These are phyloP conservation scores for Lapara coniferarum DNA, from an alignment of 2,888 invertebrate species.

Conservation along the genomic window DNA sequence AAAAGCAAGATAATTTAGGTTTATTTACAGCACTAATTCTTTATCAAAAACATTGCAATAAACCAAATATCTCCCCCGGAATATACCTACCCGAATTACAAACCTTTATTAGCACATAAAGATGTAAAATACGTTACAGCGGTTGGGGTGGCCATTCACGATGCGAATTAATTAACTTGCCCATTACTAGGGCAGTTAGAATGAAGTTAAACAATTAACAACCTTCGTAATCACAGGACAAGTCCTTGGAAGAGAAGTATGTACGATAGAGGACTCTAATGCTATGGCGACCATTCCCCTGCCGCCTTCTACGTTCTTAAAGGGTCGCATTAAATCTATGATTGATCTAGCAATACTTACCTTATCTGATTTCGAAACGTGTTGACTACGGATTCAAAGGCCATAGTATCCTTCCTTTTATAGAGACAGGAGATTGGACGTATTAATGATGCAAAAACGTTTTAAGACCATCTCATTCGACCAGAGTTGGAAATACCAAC, in stretches of 20 bases:
- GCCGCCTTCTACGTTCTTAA: too few relatives aligned
- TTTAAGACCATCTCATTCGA: too few relatives aligned
- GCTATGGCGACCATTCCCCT: too few relatives aligned
- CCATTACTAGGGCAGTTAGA: neutral
- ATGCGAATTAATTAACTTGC: slow-evolving; percentile 3
- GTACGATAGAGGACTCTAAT: neutral
- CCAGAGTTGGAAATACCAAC: too few relatives aligned
- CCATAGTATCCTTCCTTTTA: too few relatives aligned
- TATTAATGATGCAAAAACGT: too few relatives aligned
- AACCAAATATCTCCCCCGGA: neutral
- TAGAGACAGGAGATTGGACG: too few relatives aligned
- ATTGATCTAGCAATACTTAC: too few relatives aligned
- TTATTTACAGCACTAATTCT: neutral
- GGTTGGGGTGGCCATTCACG: neutral
- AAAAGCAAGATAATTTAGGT: neutral
- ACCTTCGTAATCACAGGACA: neutral
- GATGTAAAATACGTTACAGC: neutral
- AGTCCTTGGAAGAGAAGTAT: neutral
- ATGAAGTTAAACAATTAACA: slow-evolving; percentile 15
- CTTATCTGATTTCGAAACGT: too few relatives aligned
- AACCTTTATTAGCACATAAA: slow-evolving; percentile 6
- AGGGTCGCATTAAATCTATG: too few relatives aligned
- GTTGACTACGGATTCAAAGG: too few relatives aligned
- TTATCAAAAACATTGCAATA: neutral
- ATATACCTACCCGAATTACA: neutral